phyloP scores from a whole-genome alignment of 2,113 vertebrate genomes.

The Pelusios castaneus region DNA sequence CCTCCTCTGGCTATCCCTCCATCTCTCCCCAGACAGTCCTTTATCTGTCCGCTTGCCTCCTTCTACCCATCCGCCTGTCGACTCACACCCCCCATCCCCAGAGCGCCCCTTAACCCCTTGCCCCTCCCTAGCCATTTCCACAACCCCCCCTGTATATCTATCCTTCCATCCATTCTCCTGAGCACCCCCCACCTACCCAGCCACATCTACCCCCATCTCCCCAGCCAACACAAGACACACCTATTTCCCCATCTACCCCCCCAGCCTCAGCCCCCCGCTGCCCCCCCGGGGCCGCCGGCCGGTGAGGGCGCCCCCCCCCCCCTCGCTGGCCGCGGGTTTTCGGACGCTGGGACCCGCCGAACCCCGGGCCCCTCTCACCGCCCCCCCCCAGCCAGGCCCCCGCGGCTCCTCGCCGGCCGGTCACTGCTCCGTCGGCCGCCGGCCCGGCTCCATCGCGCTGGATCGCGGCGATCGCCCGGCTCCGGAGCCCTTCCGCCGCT shows the following conservation, averaged over 20 bases:
- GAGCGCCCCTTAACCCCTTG: background rate
- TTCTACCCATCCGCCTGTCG: no score
- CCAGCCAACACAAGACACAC: no score
- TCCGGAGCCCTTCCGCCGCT: no score
- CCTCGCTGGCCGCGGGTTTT: background rate
- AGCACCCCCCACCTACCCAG: no score
- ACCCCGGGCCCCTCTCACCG: background rate
- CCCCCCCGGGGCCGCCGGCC: no score
- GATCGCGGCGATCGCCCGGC: no score
- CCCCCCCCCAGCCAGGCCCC: background rate
- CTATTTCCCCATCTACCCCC: background rate
- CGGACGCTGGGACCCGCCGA: background rate
- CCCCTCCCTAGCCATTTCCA: background rate
- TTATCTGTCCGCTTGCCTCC: no score
- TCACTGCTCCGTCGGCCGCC: no score
- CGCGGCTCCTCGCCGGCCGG: background rate
- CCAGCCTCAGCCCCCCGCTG: background rate
- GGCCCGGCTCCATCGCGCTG: background rate
- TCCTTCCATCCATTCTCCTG: no score
- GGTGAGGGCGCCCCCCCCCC: no score
- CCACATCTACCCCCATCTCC: background rate
- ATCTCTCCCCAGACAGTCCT: no score
- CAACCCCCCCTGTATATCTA: rapidly evolving
- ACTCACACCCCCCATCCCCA: background rate
- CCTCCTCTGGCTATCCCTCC: no score